These are phyloP conservation scores for Burhinus oedicnemus DNA, from an alignment of 2,113 vertebrate genomes.

Conservation along the genomic window DNA sequence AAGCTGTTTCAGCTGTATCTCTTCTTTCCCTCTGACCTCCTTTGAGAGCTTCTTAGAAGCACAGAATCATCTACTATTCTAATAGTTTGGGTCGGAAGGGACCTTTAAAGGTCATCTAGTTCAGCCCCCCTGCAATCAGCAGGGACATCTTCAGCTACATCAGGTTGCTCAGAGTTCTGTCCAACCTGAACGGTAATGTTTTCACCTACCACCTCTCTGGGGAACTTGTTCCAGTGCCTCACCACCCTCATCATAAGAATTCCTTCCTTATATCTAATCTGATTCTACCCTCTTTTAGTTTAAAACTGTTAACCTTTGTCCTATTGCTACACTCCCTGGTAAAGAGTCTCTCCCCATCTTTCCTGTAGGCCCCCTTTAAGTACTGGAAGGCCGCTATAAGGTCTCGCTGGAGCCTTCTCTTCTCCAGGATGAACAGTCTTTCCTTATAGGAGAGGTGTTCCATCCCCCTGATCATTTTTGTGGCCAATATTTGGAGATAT, in stretches of 20 bases:
- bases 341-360: background rate
- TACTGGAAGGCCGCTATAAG: background rate
- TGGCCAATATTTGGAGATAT: background rate
- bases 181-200: background rate
- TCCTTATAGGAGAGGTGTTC: background rate
- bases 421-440: background rate
- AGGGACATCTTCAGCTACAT: background rate
- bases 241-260: accelerated
- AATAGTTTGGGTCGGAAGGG: background rate
- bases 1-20: background rate
- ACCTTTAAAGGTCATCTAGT: background rate
- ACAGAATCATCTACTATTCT: too few species aligned
- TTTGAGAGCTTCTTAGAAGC: background rate
- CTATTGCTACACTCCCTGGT: accelerated
- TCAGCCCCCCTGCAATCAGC: accelerated
- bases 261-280: background rate
- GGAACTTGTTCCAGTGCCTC: accelerated
- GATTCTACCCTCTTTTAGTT: background rate
- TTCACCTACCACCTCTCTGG: background rate
- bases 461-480: background rate
- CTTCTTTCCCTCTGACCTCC: background rate
- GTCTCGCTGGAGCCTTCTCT: background rate
- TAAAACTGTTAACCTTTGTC: background rate
- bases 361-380: background rate
- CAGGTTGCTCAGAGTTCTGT: background rate